These are phyloP conservation scores for Pogonomyrmex californicus DNA, from an alignment of 1,140 invertebrate genomes.

Conservation along the genomic window DNA sequence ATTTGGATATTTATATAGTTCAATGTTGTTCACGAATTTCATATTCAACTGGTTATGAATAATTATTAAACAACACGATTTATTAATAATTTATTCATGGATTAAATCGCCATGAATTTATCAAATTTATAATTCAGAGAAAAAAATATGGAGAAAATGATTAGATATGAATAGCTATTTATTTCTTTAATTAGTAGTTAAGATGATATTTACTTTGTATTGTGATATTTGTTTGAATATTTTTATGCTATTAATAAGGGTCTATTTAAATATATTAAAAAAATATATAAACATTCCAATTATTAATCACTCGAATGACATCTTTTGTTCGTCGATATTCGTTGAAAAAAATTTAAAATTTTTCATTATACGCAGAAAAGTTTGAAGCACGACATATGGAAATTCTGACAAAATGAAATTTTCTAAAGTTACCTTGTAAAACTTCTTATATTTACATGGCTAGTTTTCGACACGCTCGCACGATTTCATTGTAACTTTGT, in stretches of 20 bases:
- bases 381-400: constrained; percentile 17
- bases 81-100: constrained; percentile 8
- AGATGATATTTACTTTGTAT: too few relatives aligned
- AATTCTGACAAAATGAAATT: constrained; percentile 26
- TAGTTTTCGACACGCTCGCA: constrained; percentile 31
- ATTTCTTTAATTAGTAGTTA: background rate
- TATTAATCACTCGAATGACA: background rate
- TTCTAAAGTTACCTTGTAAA: constrained; percentile 26
- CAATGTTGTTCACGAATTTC: background rate
- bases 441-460: constrained; percentile 59
- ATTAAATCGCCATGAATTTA: background rate
- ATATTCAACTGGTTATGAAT: background rate
- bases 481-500: constrained; percentile 52
- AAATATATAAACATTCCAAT: background rate
- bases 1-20: background rate
- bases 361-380: constrained; percentile 25
- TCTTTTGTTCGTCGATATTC: constrained; percentile 13
- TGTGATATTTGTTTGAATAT: background rate
- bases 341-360: background rate
- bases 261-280: background rate
- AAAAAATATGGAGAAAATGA: background rate
- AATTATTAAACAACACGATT: background rate
- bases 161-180: background rate
- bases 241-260: background rate
- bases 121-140: background rate